Base-by-base conservation (phyloP, 1,140 invertebrate species). In the Lamellibrachia luymesi region DNA sequence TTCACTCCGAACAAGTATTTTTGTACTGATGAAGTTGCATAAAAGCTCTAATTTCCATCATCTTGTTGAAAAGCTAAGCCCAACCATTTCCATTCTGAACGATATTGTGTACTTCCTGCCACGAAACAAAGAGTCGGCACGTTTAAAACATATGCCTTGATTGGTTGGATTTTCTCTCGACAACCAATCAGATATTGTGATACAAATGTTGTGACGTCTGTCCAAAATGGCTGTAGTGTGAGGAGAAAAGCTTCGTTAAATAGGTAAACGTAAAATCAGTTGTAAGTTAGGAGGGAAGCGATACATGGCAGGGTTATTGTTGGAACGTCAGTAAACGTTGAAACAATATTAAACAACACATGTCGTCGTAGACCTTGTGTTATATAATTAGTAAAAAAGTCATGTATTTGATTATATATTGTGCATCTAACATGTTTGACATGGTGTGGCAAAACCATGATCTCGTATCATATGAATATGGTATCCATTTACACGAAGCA, bases 151-250 rank as follows among this genome's bases (percentile, higher is more conserved):
- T 38, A 38, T 80, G 64, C 13, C 64, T 17, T 80, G 64, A 80
- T 80, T 80, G 64, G 64, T 80, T 80, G 64, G 64, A 80, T 80
- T 80, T 80, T 80, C 64, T 80, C 64, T 80, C 64, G 64, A 80
- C 64, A 80, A 80, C 64, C 64, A 80, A 80, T 80, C 64, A 80
- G 64, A 80, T 80, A 22, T 80, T 80, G 25, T 80, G 13, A 22
- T 80, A 80, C 64, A 80, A 80, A 80, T 2, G 8, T 80, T 80
- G 64, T 80, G 64, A 80, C 64, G 64, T 80, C 64, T 2, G 64
- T 80, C 64, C 64, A 80, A 80, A 80, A 80, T 80, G 64, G 64
- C 64, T 80, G 64, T 22, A 80, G 64, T 80, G 64, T 80, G 64
- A 80, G 13, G 25, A 10, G 52, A 22, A 2, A 80, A 80, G 64